Percentiles rank a stretch among this genome's conserved stretches.
Evolutionary conservation across 2,113 vertebrate species (phyloP).

Genomic region (Leucosticte australis): DNA sequence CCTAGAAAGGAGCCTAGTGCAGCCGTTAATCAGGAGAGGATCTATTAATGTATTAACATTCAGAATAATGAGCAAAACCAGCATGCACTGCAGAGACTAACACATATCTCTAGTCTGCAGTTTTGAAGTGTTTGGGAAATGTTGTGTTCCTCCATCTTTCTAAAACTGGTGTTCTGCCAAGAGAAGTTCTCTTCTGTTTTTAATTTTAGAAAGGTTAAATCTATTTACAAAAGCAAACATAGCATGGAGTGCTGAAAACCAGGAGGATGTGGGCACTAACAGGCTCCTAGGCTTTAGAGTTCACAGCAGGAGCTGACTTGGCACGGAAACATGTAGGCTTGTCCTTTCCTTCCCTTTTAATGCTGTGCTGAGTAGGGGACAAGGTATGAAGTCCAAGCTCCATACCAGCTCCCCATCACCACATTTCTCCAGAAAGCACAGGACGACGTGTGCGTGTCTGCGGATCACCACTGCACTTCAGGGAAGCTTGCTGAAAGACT

Average conservation of each 20-base stretch:
- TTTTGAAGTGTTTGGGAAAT: conserved; percentile 48
- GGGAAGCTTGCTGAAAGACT: neutral
- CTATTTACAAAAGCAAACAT: conserved; percentile 46
- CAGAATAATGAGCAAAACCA: conserved; percentile 28
- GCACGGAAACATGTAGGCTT: neutral
- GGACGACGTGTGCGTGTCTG: neutral
- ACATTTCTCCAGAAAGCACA: neutral
- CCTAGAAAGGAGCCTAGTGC: conserved; percentile 36
- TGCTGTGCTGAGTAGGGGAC: neutral
- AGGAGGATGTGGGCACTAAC: neutral
- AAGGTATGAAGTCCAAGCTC: neutral
- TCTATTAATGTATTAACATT: conserved; percentile 55
- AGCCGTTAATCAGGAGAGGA: conserved; percentile 43
- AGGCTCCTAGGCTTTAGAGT: neutral
- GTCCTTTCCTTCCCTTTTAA: neutral
- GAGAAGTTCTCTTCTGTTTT: conserved; percentile 14
- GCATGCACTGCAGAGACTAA: neutral
- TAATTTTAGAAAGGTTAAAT: conserved; percentile 64
- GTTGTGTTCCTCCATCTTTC: conserved; percentile 18
- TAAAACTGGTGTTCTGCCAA: conserved; percentile 35
- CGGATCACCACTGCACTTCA: neutral
- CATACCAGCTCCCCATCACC: neutral
- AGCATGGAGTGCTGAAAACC: neutral
- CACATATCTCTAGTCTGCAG: neutral
- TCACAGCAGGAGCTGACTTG: neutral